Evolutionary conservation across 2,888 invertebrate genomes (phyloP), one percentile per base, ranked within the genome.

Genomic region (Icerya purchasi): DNA sequence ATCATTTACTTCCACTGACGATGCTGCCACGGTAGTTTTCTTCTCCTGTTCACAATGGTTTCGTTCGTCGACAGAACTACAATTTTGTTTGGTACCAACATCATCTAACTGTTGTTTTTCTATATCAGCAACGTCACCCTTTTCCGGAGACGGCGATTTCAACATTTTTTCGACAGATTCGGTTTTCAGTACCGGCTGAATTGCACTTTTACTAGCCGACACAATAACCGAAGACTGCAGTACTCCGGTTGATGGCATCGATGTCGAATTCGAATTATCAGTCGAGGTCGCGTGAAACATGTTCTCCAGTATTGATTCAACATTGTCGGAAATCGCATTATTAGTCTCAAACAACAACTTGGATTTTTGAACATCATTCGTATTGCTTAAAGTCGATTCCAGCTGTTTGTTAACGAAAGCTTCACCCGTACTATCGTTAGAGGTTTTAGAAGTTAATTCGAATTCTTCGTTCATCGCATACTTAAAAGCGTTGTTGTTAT

Each of bases 261-360:
- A 59, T 56, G 58, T 58, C 36, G 62, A 60, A 24, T 53, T 51
- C 49, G 56, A 54, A 49, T 59, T 56, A n/a, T n/a, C n/a, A n/a
- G n/a, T n/a, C n/a, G n/a, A n/a, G 51, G 60, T 64, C 50, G 67
- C 68, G 58, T 68, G 66, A 59, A 69, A 68, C 65, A 67, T 66
- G 51, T 65, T 66, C 63, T 67, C 68, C 5, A 67, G 62, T 54
- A 66, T 63, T 22, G 65, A 65, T 62, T 68, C 67, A 8, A 67
- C 68, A 61, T 66, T 65, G 55, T 66, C 61, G 23, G 62, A 25
- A 10, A 36, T 36, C 14, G 8, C 36, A 36, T 36, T 14, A 36
- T 36, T 36, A 14, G 36, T 8, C 14, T 36, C 14, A 36, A 36
- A 36, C 36, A 14, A 36, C 36, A 36, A 36, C 5, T 8, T 14